Percentiles rank a stretch among this genome's conserved stretches.
phyloP scores from a whole-genome alignment of 2,888 invertebrate species.

The Erannis defoliaria region DNA sequence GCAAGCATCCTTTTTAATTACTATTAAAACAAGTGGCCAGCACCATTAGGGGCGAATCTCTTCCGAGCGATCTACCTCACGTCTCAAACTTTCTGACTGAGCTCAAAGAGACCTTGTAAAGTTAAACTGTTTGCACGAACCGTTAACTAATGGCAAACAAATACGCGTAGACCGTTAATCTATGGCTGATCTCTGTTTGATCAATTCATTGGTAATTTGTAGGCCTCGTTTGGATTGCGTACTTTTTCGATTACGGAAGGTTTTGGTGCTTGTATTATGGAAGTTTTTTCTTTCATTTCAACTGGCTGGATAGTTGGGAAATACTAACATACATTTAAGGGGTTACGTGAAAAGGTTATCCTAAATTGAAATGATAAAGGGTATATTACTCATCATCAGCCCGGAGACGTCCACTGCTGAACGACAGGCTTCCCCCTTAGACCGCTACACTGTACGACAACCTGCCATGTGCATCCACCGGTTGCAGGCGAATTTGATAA shows the following conservation, averaged over 20 bases:
- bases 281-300: too few species aligned
- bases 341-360: too few species aligned
- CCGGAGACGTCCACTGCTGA: too few species aligned
- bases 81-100: constrained; percentile 38
- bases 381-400: too few species aligned
- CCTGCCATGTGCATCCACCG: too few species aligned
- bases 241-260: background rate
- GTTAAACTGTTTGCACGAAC: constrained; percentile 45
- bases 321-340: too few species aligned
- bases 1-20: too few species aligned
- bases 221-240: constrained; percentile 12
- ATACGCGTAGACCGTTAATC: constrained; percentile 39
- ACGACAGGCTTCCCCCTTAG: too few species aligned
- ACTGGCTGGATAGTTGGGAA: background rate
- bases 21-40: background rate
- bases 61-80: constrained; percentile 32
- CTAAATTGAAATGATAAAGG: too few species aligned
- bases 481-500: too few species aligned
- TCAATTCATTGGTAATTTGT: constrained; percentile 44
- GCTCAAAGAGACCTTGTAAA: constrained; percentile 41
- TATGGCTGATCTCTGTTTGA: constrained; percentile 44
- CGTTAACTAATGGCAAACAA: constrained; percentile 42
- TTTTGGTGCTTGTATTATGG: background rate
- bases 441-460: too few species aligned
- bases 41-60: constrained; percentile 16